Evolutionary conservation across 2,888 invertebrate species (phyloP).

Genomic region (Aphodius granarius): DNA sequence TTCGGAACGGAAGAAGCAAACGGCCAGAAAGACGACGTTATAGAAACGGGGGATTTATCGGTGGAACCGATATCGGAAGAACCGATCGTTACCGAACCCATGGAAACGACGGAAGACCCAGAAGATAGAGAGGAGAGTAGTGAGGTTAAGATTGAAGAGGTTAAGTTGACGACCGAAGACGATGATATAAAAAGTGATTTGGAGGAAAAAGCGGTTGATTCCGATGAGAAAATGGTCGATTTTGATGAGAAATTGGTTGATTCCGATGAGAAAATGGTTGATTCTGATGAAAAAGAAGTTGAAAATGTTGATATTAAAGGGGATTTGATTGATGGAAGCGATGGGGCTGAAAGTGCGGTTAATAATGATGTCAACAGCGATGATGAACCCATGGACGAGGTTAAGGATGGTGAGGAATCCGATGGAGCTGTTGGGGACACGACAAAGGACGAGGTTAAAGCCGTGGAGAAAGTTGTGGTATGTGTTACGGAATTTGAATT

Average conservation of each 20-base stretch:
- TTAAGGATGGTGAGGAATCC: no score
- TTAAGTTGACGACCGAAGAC: neutral
- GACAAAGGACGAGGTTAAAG: neutral
- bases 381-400: neutral
- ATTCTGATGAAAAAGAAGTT: neutral
- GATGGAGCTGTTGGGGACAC: no score
- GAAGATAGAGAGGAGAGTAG: neutral
- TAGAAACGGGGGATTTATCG: neutral
- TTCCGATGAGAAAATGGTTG: neutral
- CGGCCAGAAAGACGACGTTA: neutral
- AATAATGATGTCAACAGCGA: no score
- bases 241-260: neutral
- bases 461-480: no score
- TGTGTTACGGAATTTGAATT: no score
- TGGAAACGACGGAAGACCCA: neutral
- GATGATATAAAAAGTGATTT: neutral
- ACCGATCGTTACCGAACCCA: constrained; percentile 25
- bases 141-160: neutral
- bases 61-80: constrained; percentile 16
- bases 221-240: neutral
- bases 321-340: constrained; percentile 10
- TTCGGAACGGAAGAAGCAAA: constrained; percentile 37
- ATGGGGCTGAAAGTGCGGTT: neutral
- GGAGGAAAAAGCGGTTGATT: neutral
- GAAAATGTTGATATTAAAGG: neutral